Evolutionary conservation across 1,140 invertebrate genomes (phyloP), one percentile per base, ranked within the genome.

Genomic region (Whitmania pigra): DNA sequence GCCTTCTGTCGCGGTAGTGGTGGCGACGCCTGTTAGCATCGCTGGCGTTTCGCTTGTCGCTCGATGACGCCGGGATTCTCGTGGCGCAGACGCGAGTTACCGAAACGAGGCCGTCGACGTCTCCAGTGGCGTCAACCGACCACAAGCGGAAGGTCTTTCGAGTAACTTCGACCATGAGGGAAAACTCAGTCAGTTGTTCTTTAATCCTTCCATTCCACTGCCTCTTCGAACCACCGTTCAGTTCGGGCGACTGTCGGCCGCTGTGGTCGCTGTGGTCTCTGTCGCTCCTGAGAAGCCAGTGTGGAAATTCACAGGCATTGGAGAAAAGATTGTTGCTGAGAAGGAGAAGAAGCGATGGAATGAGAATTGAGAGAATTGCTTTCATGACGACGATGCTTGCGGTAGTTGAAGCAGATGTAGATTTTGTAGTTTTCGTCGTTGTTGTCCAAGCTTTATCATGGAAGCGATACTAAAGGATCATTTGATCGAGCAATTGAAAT

Each of bases 61-160:
- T 63, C 29, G 13, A 6, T 25, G 57, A 11, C 9, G 57, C 57
- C 57, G 57, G 29, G 20, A 63, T 63, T n/a, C 29, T 22, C 22
- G 22, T 63, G 57, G 57, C 57, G 29, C 57, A 63, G 22, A 63
- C 29, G 57, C 57, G 57, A 63, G 57, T 63, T 1, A 63, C 29
- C 11, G 57, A 63, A 13, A 63, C 29, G 57, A 25, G 22, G 57
- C 29, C 29, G 57, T 63, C 29, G 57, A 25, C 29, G 15, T 63
- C 29, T 6, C 29, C 29, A 18, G 22, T 63, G 2, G 22, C 29
- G 57, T 63, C 29, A 20, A 25, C 29, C 22, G 22, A 63, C 22
- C 22, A 25, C 29, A 63, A 25, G 22, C 29, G 57, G 20, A 63
- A 63, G 11, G 57, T 63, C 29, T 63, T 63, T n/a, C 57, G 11